These are phyloP conservation scores for Sciaenops ocellatus DNA, from an alignment of 2,797 vertebrate species.

Conservation along the genomic window DNA sequence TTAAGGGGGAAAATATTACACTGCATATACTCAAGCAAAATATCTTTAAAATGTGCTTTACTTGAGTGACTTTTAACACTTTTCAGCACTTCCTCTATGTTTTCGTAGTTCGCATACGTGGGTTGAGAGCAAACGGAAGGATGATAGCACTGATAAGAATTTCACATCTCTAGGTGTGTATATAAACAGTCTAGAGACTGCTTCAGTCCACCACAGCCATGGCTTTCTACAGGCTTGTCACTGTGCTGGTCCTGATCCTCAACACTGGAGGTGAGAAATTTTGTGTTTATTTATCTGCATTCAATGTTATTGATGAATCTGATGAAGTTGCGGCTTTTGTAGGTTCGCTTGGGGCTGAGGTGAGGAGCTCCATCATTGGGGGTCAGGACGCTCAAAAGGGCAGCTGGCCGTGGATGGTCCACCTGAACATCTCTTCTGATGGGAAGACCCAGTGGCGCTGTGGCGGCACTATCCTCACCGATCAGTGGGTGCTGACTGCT, in stretches of 20 bases:
- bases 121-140: neutral
- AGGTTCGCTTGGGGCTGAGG: slow-evolving; percentile 43
- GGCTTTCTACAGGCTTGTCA: slow-evolving; percentile 33
- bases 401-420: slow-evolving; percentile 19
- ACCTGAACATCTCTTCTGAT: slow-evolving; percentile 23
- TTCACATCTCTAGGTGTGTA: neutral
- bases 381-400: neutral
- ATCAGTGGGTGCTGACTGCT: slow-evolving; percentile 51
- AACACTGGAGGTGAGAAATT: slow-evolving; percentile 49
- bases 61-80: neutral
- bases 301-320: too few relatives aligned
- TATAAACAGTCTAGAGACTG: slow-evolving; percentile 35
- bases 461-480: slow-evolving; percentile 35
- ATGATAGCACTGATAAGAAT: slow-evolving; percentile 35
- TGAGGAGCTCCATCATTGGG: slow-evolving; percentile 46
- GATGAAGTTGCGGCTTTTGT: neutral
- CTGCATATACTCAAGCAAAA: neutral
- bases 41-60: neutral
- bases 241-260: slow-evolving; percentile 45
- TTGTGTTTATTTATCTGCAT: neutral
- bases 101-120: neutral
- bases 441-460: neutral
- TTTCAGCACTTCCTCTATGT: too few relatives aligned
- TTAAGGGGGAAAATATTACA: too few relatives aligned
- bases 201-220: slow-evolving; percentile 32